These are phyloP conservation scores for Formica selysi DNA, from an alignment of 1,140 invertebrate genomes.

Conservation along the genomic window DNA sequence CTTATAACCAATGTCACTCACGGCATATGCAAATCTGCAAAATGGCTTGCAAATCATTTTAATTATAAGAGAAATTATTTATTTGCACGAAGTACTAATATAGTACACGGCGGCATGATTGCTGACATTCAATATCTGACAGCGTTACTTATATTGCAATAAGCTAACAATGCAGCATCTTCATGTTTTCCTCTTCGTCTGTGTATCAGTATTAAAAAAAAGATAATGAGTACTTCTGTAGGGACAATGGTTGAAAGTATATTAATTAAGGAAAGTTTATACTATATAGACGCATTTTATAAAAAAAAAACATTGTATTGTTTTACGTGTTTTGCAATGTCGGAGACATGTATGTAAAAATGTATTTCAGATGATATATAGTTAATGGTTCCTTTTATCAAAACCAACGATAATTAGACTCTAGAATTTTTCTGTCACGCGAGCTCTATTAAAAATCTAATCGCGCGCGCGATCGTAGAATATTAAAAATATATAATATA, in stretches of 20 bases:
- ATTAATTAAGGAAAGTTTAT: constrained; percentile 57
- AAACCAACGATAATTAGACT: constrained; percentile 15
- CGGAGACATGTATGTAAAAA: not conserved
- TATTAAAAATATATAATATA: constrained; percentile 42
- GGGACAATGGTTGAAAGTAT: constrained; percentile 57
- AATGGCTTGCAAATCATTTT: constrained; percentile 63
- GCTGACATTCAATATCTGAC: constrained; percentile 27
- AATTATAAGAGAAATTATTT: constrained; percentile 65
- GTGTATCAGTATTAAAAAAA: constrained; percentile 64
- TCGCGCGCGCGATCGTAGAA: not conserved
- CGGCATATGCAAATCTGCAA: constrained; percentile 46
- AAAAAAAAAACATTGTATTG: constrained; percentile 11
- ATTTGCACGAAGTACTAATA: constrained; percentile 61
- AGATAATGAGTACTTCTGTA: constrained; percentile 5
- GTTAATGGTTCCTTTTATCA: not conserved
- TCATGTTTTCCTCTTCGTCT: constrained; percentile 55
- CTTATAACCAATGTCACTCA: constrained; percentile 55
- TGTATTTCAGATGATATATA: not conserved
- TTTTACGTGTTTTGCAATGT: not conserved
- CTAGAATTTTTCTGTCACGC: constrained; percentile 17
- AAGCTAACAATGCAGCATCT: constrained; percentile 65
- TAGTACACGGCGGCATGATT: constrained; percentile 32
- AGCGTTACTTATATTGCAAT: constrained; percentile 60
- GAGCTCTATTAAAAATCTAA: not conserved
- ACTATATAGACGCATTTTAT: not conserved